phyloP scores from a whole-genome alignment of 35 echinoderm and acorn worm species.

The Patiria miniata region DNA sequence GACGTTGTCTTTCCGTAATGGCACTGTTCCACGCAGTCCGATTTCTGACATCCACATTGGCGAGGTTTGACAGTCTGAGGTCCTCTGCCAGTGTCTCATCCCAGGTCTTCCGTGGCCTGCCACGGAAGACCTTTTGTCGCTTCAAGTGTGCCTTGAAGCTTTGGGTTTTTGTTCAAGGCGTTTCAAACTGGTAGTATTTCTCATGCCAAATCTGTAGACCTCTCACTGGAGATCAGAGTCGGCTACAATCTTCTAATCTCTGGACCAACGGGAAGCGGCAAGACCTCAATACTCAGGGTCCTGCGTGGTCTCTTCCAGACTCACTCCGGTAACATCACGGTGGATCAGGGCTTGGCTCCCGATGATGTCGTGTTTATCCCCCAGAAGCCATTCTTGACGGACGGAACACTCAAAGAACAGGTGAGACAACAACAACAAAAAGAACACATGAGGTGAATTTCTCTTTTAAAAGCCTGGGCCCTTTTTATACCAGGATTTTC shows the following conservation, averaged over 20 bases:
- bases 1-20: too few relatives aligned
- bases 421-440: constrained; percentile 26
- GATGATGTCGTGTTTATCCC: constrained; percentile 81
- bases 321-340: constrained; percentile 40
- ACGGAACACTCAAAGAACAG: constrained; percentile 88
- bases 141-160: too few relatives aligned
- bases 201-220: constrained; percentile 32
- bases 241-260: constrained; percentile 74
- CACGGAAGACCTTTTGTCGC: too few relatives aligned
- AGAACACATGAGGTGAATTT: background rate
- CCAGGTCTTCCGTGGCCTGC: too few relatives aligned
- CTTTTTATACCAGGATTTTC: too few relatives aligned
- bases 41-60: too few relatives aligned
- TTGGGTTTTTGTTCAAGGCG: too few relatives aligned
- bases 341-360: constrained; percentile 1
- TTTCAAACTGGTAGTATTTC: too few relatives aligned
- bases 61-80: too few relatives aligned
- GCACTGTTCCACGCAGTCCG: too few relatives aligned
- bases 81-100: too few relatives aligned
- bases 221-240: constrained; percentile 66
- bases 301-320: constrained; percentile 67
- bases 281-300: constrained; percentile 77
- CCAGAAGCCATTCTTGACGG: constrained; percentile 84
- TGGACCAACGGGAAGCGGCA: constrained; percentile 86
- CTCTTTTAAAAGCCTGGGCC: background rate